Percentiles rank a stretch among this genome's conserved stretches.
phyloP scores from a whole-genome alignment of 2,888 invertebrate genomes.

The Nineta flava region DNA sequence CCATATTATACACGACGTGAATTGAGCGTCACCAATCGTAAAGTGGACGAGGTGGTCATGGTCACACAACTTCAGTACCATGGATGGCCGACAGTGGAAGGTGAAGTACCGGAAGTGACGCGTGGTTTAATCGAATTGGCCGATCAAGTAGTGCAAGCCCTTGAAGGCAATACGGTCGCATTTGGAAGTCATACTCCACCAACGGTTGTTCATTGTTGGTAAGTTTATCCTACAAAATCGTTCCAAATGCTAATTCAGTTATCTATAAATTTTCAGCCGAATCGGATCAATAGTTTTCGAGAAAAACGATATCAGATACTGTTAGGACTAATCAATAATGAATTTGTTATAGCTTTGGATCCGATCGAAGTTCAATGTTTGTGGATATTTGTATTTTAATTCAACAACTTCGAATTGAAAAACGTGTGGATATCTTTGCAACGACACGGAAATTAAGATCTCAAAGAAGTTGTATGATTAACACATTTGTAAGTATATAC shows the following conservation, averaged over 20 bases:
- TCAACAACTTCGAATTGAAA: conserved; percentile 68
- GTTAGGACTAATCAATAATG: too few species aligned
- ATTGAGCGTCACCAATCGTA: conserved; percentile 25
- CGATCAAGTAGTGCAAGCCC: conserved; percentile 43
- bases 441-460: conserved; percentile 68
- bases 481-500: conserved; percentile 53
- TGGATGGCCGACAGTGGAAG: conserved; percentile 82
- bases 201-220: conserved; percentile 78
- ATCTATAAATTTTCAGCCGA: not conserved
- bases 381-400: conserved; percentile 75
- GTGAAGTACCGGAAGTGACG: conserved; percentile 79
- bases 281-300: too few species aligned
- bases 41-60: conserved; percentile 57
- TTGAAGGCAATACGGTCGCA: conserved; percentile 27
- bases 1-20: conserved; percentile 70
- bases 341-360: conserved; percentile 56
- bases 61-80: conserved; percentile 82
- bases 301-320: too few species aligned
- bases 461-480: conserved; percentile 70
- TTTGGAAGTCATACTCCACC: conserved; percentile 38
- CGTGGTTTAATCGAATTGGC: conserved; percentile 72
- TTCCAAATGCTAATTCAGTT: not conserved
- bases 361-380: conserved; percentile 80
- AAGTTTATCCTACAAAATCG: too few species aligned
- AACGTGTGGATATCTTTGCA: conserved; percentile 73